These are phyloP conservation scores for Micrasema minimum DNA, from an alignment of 1,140 invertebrate genomes.

Conservation along the genomic window DNA sequence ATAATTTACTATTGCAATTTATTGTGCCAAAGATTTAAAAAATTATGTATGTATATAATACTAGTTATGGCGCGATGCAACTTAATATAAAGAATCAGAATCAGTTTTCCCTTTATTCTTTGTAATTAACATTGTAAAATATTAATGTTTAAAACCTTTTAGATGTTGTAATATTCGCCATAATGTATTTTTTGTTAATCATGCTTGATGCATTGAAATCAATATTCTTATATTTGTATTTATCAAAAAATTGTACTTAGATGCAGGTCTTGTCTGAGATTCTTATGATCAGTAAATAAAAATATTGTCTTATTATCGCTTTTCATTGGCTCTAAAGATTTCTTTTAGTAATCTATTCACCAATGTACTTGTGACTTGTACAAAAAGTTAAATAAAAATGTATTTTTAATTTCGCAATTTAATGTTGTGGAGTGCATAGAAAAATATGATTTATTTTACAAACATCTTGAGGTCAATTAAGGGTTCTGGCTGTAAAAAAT, in stretches of 20 bases:
- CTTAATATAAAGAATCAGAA: constrained; percentile 3
- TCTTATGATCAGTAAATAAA: no score
- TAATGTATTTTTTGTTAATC: constrained; percentile 17
- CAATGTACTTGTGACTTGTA: no score
- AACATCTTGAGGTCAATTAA: no score
- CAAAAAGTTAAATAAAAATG: no score
- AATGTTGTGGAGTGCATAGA: no score
- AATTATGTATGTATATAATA: constrained; percentile 3
- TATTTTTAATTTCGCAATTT: no score
- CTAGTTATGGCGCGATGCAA: background rate
- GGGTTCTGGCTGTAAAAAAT: no score
- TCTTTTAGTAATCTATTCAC: no score
- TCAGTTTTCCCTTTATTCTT: constrained; percentile 15
- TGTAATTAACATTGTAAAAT: constrained; percentile 25
- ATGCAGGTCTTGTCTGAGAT: no score
- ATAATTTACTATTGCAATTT: background rate
- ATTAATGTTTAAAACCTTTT: constrained; percentile 16
- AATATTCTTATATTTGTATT: constrained; percentile 3
- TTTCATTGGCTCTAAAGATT: no score
- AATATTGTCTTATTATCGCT: no score
- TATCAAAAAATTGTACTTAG: background rate
- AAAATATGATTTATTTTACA: no score
- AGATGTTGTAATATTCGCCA: constrained; percentile 12
- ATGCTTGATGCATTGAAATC: constrained; percentile 34
- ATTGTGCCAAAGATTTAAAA: constrained; percentile 19